Base-by-base conservation (phyloP, 2,888 invertebrate species). In the Nephrotoma flavescens region DNA sequence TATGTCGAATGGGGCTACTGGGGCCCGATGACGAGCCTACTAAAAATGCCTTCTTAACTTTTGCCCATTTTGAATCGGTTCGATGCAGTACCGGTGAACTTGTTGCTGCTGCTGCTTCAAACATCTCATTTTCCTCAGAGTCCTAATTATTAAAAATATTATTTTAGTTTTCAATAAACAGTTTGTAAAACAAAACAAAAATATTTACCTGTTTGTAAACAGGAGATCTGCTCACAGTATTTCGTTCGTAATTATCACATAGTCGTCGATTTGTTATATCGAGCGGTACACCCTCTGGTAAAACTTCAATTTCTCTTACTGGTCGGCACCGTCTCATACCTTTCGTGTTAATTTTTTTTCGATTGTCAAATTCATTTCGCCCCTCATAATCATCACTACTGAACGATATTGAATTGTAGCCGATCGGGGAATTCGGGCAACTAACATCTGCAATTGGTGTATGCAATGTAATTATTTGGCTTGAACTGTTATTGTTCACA, bases 31-130 rank as follows among this genome's bases (percentile, higher is more conserved):
- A 91, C 87, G 89, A 89, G 11, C 91, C 87, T 0, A 94, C 94
- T 87, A 95, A 92, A 91, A 95, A 95, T 44, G 95, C 94, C 89
- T 95, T 92, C 91, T 96, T 95, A 87, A 95, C 95, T 90, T 94
- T 94, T 85, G 93, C 94, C 96, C 96, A 96, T 90, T 95, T 95
- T 87, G 95, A 95, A 93, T 91, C 89, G 91, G 92, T 0, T 93
- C 93, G 86, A 87, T 71, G 71, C 6, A 71, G 71, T 4, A 71
- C 71, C 9, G 71, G 71, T 71, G 71, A 71, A 71, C 11, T 71
- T 31, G 71, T 71, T 71, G 9, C 86, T 41, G 83, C 86, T 41
- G 83, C 86, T 41, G 83, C 42, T 83, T 91, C 90, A 0, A 90
- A 89, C 42, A 92, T 90, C 87, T 91, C 91, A n/a, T 90, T 89